Evolutionary conservation across 2,113 vertebrate species (phyloP).

Genomic region (Lepidothrix coronata): DNA sequence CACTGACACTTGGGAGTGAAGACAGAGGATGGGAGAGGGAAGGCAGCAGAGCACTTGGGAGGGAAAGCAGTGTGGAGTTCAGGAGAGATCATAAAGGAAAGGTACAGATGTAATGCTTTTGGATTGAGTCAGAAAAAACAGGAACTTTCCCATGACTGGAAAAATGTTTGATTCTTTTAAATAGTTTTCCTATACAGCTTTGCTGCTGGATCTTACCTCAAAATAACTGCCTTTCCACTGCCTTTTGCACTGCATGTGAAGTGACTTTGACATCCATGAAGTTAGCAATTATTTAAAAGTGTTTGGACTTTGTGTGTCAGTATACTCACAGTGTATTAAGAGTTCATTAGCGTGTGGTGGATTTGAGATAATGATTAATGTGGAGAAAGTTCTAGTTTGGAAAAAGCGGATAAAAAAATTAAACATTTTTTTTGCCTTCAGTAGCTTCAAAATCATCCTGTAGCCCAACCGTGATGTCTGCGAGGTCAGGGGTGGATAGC

Average conservation of each 20-base stretch:
- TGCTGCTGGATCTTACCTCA: background rate
- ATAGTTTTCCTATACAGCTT: background rate
- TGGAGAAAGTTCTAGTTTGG: background rate
- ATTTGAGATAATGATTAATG: background rate
- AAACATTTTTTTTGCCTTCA: background rate
- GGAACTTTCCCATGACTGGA: background rate
- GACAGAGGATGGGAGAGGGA: background rate
- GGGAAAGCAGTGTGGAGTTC: background rate
- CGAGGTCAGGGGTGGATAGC: background rate
- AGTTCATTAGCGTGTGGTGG: background rate
- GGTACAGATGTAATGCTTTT: background rate
- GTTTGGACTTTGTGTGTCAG: background rate
- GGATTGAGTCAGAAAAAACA: background rate
- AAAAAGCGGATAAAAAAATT: background rate
- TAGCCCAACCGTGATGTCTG: background rate
- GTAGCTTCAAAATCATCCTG: background rate
- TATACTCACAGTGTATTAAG: background rate
- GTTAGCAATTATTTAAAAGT: background rate
- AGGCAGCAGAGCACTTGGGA: background rate
- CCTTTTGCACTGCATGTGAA: background rate
- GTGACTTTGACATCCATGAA: background rate
- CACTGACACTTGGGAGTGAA: background rate
- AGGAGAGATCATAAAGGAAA: background rate
- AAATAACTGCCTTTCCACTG: background rate
- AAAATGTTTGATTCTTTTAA: background rate